phyloP scores from a whole-genome alignment of 2,113 vertebrate genomes.

The Garra rufa region DNA sequence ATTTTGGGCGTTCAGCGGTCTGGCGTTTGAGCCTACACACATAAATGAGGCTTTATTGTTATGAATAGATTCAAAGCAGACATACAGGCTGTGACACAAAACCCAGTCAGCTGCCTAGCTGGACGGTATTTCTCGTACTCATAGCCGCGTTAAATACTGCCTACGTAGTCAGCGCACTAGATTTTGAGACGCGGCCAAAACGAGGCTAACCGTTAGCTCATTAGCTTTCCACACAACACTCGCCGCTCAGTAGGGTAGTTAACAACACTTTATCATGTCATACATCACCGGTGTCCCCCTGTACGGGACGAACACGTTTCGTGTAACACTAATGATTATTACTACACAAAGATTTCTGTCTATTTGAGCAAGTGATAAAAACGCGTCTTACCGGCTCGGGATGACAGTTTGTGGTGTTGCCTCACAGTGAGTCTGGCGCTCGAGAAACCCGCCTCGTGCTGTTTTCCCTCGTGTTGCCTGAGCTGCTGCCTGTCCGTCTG shows the following conservation, averaged over 20 bases:
- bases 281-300: not conserved
- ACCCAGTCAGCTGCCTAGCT: not conserved
- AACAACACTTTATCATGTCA: not conserved
- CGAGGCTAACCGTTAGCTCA: slow-evolving; percentile 20
- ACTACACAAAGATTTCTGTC: not conserved
- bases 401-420: not conserved
- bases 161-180: not conserved
- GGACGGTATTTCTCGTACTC: not conserved
- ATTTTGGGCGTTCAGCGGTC: not conserved
- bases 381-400: slow-evolving; percentile 24
- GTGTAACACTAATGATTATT: not conserved
- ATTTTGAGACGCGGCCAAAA: not conserved
- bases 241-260: not conserved
- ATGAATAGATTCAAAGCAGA: not conserved
- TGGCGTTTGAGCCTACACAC: not conserved
- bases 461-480: slow-evolving; percentile 26
- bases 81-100: not conserved
- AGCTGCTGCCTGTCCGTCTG: slow-evolving; percentile 17
- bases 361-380: not conserved
- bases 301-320: not conserved
- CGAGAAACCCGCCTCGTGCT: slow-evolving; percentile 30
- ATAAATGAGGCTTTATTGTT: not conserved
- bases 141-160: not conserved
- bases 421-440: not conserved
- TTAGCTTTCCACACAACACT: slow-evolving; percentile 30